Evolutionary conservation across 2,888 invertebrate species (phyloP), one percentile per base, ranked within the genome.

Genomic region (Netelia fuscicornis): DNA sequence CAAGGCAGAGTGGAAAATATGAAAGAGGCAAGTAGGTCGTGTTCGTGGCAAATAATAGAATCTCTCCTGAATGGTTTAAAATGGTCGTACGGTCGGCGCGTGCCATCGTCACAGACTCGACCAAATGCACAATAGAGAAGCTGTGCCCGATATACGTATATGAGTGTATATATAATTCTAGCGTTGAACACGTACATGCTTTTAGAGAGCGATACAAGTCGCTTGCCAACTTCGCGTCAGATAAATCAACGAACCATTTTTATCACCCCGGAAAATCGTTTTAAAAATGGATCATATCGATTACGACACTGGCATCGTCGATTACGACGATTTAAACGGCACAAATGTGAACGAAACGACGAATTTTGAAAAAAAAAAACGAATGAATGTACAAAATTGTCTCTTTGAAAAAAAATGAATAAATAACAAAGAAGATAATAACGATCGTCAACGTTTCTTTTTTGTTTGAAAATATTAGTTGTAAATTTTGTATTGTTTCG

Each of bases 1-100:
- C 56, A 64, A 52, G 56, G 74, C 68, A 44, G 65, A 74, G 76
- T 71, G 71, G 81, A 75, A 81, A 85, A 85, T 81, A 70, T 79
- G 83, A 85, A 79, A 75, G 84, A 75, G 81, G 81, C 70, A 85
- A 85, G 78, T 85, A 71, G 84, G 84, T 85, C 84, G 81, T 13
- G 84, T 81, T 85, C 84, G 79, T 75, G 56, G 81, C 84, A 65
- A 85, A 85, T 85, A 85, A 85, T 85, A 85, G 84, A 85, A 81
- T 85, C 81, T 81, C 74, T 85, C 20, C 65, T 85, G 64, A 85
- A 85, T 85, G 81, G 78, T 71, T 58, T 81, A 70, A 37, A 70
- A 85, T 78, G 78, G 78, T 75, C 42, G 65, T 37, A 42, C 37
- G 23, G 37, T 65, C 64, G 74, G 68, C 84, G 70, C 81, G 81